phyloP scores from a whole-genome alignment of 2,113 vertebrate genomes.

The Anoplopoma fimbria region DNA sequence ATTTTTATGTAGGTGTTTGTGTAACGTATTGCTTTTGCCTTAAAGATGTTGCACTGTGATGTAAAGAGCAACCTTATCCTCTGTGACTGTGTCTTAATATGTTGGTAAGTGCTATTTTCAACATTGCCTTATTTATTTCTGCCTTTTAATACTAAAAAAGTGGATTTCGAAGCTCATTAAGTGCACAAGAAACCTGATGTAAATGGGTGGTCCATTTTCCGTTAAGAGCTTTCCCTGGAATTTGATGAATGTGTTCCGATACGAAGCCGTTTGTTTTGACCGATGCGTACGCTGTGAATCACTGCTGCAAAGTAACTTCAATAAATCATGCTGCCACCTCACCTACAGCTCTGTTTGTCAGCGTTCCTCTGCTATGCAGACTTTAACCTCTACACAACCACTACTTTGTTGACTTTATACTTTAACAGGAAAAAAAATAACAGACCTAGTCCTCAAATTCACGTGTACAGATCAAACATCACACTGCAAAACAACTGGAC shows the following conservation, averaged over 20 bases:
- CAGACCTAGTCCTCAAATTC: not conserved
- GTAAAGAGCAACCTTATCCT: constrained; percentile 36
- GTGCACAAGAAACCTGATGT: constrained; percentile 1
- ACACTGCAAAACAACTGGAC: not conserved
- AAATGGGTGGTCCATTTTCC: not conserved
- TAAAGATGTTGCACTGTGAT: constrained; percentile 67
- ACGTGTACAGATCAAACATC: not conserved
- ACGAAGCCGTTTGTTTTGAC: constrained; percentile 50
- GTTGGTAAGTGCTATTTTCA: constrained; percentile 34
- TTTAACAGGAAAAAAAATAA: not conserved
- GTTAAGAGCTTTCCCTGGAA: constrained; percentile 15
- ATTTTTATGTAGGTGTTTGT: constrained; percentile 42
- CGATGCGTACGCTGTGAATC: constrained; percentile 46
- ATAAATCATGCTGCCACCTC: constrained; percentile 56
- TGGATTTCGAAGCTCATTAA: constrained; percentile 11
- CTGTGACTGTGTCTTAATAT: constrained; percentile 30
- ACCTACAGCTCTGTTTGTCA: constrained; percentile 5
- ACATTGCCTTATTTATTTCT: constrained; percentile 61
- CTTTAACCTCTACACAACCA: not conserved
- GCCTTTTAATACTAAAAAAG: constrained; percentile 41
- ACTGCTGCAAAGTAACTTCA: constrained; percentile 45
- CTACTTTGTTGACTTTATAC: not conserved
- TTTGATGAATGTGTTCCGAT: constrained; percentile 24
- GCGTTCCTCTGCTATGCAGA: not conserved
- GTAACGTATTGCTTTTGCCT: constrained; percentile 60